Evolutionary conservation across 2,888 invertebrate genomes (phyloP).

Genomic region (Petrophora chlorosata): DNA sequence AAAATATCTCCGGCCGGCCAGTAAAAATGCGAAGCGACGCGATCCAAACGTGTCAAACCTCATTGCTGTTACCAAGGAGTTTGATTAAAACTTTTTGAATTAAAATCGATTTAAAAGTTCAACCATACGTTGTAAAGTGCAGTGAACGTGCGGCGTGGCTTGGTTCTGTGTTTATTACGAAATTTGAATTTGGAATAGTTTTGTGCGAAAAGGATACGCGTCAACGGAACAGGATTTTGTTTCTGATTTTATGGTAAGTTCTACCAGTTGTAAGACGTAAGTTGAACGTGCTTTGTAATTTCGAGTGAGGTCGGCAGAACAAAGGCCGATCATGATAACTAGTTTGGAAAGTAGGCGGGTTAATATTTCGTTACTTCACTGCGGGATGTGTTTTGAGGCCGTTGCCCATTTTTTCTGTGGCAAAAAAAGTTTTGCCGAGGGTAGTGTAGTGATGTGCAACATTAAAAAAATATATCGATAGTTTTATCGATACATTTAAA

Average conservation of each 20-base stretch:
- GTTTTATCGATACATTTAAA: neutral
- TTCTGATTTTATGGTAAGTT: conserved; percentile 62
- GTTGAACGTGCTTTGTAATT: conserved; percentile 29
- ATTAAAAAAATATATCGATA: conserved; percentile 22
- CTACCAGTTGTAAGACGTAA: conserved; percentile 11
- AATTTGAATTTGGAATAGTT: conserved; percentile 40
- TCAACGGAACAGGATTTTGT: conserved; percentile 60
- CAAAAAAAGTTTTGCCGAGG: conserved; percentile 52
- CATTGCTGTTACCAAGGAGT: conserved; percentile 28
- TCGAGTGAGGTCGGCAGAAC: conserved; percentile 50
- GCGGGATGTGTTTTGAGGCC: conserved; percentile 50
- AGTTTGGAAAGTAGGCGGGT: conserved; percentile 64
- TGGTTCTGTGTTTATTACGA: conserved; percentile 50
- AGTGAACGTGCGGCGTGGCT: conserved; percentile 44
- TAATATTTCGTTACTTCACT: conserved; percentile 46
- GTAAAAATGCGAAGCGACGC: conserved; percentile 68
- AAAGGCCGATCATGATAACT: conserved; percentile 59
- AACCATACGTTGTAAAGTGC: conserved; percentile 15
- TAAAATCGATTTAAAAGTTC: conserved; percentile 31
- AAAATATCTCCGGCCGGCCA: conserved; percentile 72
- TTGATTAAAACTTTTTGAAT: conserved; percentile 38
- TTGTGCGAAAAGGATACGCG: conserved; percentile 52
- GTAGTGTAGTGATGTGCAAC: conserved; percentile 28
- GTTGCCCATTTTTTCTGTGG: conserved; percentile 48
- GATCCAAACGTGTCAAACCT: conserved; percentile 47